A percentile compares a stretch with the other conserved stretches of the same genome.
Evolutionary conservation across 2,888 invertebrate genomes (phyloP).

Genomic region (Synergus umbraculus): DNA sequence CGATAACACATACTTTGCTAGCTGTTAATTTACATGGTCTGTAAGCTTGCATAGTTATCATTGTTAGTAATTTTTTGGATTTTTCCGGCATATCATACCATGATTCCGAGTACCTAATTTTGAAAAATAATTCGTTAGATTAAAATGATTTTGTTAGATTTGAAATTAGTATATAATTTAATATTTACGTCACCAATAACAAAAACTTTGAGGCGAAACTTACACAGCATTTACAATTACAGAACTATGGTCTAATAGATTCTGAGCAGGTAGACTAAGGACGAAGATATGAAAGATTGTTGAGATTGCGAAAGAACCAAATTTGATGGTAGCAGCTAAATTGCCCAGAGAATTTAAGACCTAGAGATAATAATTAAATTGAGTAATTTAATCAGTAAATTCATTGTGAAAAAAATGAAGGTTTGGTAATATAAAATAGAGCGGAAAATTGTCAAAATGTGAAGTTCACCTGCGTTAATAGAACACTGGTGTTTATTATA

Average conservation of each 20-base stretch:
- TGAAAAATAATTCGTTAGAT: neutral
- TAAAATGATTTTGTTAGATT: neutral
- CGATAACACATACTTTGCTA: neutral
- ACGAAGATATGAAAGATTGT: neutral
- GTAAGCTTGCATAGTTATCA: neutral
- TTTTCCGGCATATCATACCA: slow-evolving; percentile 8
- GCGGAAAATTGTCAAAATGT: neutral
- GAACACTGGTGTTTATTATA: neutral
- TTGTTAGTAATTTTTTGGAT: neutral
- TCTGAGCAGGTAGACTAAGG: neutral
- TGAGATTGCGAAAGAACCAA: neutral
- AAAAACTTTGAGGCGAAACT: neutral
- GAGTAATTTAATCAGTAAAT: too few relatives aligned
- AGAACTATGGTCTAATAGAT: neutral
- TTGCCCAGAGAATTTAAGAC: neutral
- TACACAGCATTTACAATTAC: neutral
- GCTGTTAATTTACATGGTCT: slow-evolving; percentile 25
- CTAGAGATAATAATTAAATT: neutral
- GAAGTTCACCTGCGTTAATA: neutral
- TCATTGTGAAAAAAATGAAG: too few relatives aligned
- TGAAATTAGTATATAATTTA: neutral
- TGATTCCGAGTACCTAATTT: neutral
- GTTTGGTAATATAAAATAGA: neutral
- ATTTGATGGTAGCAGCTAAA: neutral
- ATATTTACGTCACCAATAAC: too few relatives aligned